A percentile compares a stretch with the other conserved stretches of the same genome.
Evolutionary conservation across 2,113 vertebrate species (phyloP).

Genomic region (Pycnonotus jocosus): DNA sequence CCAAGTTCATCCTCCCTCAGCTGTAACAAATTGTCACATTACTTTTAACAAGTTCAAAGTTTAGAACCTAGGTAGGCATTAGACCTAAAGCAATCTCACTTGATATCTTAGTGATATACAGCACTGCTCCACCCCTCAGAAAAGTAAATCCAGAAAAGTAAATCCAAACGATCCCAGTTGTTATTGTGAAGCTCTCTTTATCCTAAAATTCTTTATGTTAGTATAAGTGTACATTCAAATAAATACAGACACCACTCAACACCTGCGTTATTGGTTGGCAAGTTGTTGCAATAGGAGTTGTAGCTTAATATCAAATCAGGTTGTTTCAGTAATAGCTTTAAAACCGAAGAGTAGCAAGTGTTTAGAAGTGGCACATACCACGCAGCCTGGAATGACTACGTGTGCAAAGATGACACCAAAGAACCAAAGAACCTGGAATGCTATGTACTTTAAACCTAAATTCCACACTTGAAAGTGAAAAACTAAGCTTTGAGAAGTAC

Average conservation of each 20-base stretch:
- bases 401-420: neutral
- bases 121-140: neutral
- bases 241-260: neutral
- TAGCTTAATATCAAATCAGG: neutral
- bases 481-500: neutral
- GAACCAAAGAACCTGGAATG: neutral
- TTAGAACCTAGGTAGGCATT: neutral
- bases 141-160: neutral
- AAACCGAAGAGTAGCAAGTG: neutral
- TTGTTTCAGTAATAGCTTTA: neutral
- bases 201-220: neutral
- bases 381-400: neutral
- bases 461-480: neutral
- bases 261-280: rapidly evolving
- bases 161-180: no score
- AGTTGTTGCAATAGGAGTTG: neutral
- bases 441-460: neutral
- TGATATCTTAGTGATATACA: rapidly evolving
- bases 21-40: neutral
- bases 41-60: neutral
- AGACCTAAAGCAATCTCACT: neutral
- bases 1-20: neutral
- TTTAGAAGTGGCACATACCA: neutral
- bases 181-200: neutral
- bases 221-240: neutral